Base-by-base conservation (phyloP, 1,140 invertebrate species). In the Drosophila prosaltans region DNA sequence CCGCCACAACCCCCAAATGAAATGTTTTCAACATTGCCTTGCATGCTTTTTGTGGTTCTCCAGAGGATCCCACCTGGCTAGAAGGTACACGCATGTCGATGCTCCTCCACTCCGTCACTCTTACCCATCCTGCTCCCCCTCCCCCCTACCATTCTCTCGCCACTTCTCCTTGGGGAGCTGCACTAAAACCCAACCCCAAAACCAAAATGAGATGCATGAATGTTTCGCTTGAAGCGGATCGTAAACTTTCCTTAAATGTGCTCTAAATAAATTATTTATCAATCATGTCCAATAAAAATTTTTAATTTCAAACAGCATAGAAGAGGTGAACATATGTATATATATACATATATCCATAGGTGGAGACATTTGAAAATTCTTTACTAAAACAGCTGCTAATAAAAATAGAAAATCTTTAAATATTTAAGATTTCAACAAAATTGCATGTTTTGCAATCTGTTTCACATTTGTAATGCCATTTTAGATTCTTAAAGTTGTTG, bases 11-110 rank as follows among this genome's bases (percentile, higher is more conserved):
- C 21, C 21, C 21, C 45, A 51, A 51, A 48, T 24, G 45, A 16
- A 16, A 21, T 24, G 45, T 45, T 41, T 24, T 36, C 28, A 63
- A 36, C 54, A 61, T 69, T 62, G 77, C 77, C 67, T 76, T 16
- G 16, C 74, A 61, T 69, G 41, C 65, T 89, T 88, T 88, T 88
- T 88, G 83, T 88, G 83, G 83, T 86, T 71, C 84, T 89, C 84
- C 74, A 89, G 84, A 88, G 83, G 72, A 74, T 80, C 83, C 72
- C 72, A 65, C 54, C 62, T 57, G 54, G 58, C 45, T 51, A 0
- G n/a, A 26, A 26, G 45, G 45, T 64, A 67, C 77, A 73, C 73
- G 62, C 74, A 76, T 75, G 63, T 58, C 58, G 63, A 28, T 41
- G 21, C 68, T 55, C 24, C 39, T 26, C 16, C 10, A 9, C 36